Conservation (phyloP, 2,797 vertebrate species). For the Arrhamphus sclerolepis region DNA sequence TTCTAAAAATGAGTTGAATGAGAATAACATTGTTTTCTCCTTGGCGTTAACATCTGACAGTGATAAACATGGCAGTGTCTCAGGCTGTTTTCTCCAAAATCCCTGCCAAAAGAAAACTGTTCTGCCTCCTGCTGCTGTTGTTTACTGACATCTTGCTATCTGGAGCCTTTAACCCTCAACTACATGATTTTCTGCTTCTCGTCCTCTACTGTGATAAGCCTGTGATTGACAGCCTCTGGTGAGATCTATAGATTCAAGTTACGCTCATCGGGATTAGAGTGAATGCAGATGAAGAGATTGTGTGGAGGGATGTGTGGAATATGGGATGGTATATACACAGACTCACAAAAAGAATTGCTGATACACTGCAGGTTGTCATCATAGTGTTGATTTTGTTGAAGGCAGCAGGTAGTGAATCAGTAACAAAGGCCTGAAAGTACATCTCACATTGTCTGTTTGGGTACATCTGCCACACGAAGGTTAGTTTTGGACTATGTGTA, state of each 20-base stretch:
- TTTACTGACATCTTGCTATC: slow-evolving; percentile 42
- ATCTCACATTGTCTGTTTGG: slow-evolving; percentile 9
- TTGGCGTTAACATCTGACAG: neutral
- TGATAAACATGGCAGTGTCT: slow-evolving; percentile 21
- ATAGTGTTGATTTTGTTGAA: slow-evolving; percentile 15
- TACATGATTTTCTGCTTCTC: slow-evolving; percentile 47
- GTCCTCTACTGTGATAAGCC: slow-evolving; percentile 36
- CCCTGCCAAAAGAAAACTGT: neutral
- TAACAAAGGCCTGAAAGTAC: slow-evolving; percentile 8
- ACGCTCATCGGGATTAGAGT: slow-evolving; percentile 21
- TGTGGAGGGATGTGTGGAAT: neutral
- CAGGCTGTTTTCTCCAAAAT: slow-evolving; percentile 20
- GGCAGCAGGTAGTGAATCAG: slow-evolving; percentile 5
- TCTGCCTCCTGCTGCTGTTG: slow-evolving; percentile 34
- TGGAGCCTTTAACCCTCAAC: slow-evolving; percentile 41
- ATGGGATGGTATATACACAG: slow-evolving; percentile 10
- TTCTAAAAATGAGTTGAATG: neutral
- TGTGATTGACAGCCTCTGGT: slow-evolving; percentile 48
- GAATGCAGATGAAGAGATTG: slow-evolving; percentile 21
- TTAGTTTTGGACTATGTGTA: neutral
- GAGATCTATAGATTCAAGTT: slow-evolving; percentile 41
- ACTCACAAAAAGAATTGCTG: slow-evolving; percentile 30
- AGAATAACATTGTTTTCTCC: neutral
- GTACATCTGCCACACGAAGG: neutral
- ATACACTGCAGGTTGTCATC: slow-evolving; percentile 34